Percentiles rank a stretch among this genome's conserved stretches.
Evolutionary conservation across 30 jellyfish, hydroid and myxozoan species (phyloP).

Genomic region (Mastigias papua): DNA sequence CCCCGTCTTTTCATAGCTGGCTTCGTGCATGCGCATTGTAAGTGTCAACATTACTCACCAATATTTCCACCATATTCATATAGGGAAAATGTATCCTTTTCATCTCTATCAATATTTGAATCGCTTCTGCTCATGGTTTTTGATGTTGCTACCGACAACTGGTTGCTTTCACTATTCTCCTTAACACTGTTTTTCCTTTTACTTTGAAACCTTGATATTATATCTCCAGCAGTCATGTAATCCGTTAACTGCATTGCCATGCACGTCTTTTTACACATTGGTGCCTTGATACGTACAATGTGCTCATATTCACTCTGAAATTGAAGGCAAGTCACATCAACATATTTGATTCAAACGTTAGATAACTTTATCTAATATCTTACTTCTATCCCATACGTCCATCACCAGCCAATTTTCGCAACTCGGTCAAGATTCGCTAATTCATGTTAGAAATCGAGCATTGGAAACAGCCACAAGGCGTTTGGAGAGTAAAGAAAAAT

Average conservation of each 20-base stretch:
- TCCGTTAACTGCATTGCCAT: conserved; percentile 93
- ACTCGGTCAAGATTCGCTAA: too few species aligned
- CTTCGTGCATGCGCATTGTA: too few species aligned
- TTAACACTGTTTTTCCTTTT: conserved; percentile 81
- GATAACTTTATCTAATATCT: too few species aligned
- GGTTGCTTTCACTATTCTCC: conserved; percentile 63
- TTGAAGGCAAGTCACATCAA: not conserved
- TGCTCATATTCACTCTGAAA: conserved; percentile 52
- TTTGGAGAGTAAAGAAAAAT: too few species aligned
- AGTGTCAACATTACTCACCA: conserved; percentile 41
- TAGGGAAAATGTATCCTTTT: conserved; percentile 52
- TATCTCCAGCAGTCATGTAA: conserved; percentile 83
- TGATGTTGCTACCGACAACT: conserved; percentile 23
- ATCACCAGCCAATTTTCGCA: too few species aligned
- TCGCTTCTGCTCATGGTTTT: conserved; percentile 45
- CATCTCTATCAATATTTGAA: conserved; percentile 41
- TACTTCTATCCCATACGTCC: too few species aligned
- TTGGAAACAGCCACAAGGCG: too few species aligned
- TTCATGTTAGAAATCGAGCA: too few species aligned
- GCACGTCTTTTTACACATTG: conserved; percentile 86
- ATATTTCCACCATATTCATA: conserved; percentile 93
- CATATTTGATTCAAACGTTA: too few species aligned
- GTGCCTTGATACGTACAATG: conserved; percentile 78
- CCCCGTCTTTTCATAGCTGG: too few species aligned
- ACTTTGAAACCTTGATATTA: conserved; percentile 88